These are phyloP conservation scores for Trochalopteron elliotii DNA, from an alignment of 2,113 vertebrate species.

Conservation along the genomic window DNA sequence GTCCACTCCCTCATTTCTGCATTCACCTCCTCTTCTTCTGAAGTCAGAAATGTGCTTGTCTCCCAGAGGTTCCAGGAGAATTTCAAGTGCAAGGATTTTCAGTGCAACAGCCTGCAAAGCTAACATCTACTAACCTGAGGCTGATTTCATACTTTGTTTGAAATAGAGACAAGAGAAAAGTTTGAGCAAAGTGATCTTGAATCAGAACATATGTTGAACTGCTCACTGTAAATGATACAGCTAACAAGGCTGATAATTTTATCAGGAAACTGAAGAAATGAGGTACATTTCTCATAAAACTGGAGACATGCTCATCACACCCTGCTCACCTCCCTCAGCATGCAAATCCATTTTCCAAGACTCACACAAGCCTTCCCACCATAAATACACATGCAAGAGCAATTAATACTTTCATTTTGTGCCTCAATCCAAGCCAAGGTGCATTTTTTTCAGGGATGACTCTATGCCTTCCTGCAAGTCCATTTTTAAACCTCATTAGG, in stretches of 20 bases:
- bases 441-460: background rate
- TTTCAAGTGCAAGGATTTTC: background rate
- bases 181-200: background rate
- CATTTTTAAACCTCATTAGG: background rate
- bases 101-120: background rate
- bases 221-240: background rate
- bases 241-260: background rate
- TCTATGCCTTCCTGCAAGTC: background rate
- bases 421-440: background rate
- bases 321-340: background rate
- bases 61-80: background rate
- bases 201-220: background rate
- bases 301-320: fast-evolving
- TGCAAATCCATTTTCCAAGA: background rate
- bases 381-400: fast-evolving
- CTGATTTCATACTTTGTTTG: background rate
- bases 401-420: background rate
- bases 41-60: background rate
- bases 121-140: background rate
- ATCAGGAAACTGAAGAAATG: background rate
- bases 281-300: background rate
- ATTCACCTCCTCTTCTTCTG: fast-evolving
- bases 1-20: background rate
- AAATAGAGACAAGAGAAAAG: background rate
- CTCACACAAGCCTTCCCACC: background rate